Base-by-base conservation (phyloP, 2,113 vertebrate genomes). In the Parus major region DNA sequence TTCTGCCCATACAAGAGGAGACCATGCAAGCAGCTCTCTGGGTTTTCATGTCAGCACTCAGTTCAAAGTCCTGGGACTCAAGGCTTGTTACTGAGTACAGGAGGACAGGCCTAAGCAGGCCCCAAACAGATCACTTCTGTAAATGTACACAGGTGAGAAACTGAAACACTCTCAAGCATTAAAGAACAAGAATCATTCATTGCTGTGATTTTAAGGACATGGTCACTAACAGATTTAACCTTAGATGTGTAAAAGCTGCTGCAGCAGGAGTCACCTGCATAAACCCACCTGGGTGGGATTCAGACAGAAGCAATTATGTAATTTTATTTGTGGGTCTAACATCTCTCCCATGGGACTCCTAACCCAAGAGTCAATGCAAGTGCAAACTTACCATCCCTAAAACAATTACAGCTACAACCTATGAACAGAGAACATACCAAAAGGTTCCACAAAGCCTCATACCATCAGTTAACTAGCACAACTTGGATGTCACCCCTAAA, bases 341-440 rank as follows among this genome's bases (percentile, higher is more conserved):
- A 5, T 47, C 23, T 63, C 53, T 49, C 55, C 41, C 28, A 12
- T 46, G 46, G 28, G 9, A 21, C 17, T 41, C 53, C 66, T n/a
- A 42, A 60, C 19, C 35, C 2, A 20, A n/a, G 16, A 12, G 23
- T 35, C 35, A 29, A 6, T 2, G 6, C 35, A 59, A 50, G 18
- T 20, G 39, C 47, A 72, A 65, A 44, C 19, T 13, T 25, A 29
- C 3, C 27, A 14, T 19, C 12, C 59, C 55, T 56, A 36, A 60
- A 77, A 42, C 31, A 25, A 17, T 7, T 25, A 24, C 61, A 36
- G 21, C 35, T 49, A 17, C 29, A 70, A 1, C 46, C 68, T 41
- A 4, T 11, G 15, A 53, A 46, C 12, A 84, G 41, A 61, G 33
- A 50, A 31, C 7, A 7, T 5, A 5, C 6, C 3, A 0, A 2